Evolutionary conservation across 2,113 vertebrate species (phyloP).

Genomic region (Oreochromis tanganicae): DNA sequence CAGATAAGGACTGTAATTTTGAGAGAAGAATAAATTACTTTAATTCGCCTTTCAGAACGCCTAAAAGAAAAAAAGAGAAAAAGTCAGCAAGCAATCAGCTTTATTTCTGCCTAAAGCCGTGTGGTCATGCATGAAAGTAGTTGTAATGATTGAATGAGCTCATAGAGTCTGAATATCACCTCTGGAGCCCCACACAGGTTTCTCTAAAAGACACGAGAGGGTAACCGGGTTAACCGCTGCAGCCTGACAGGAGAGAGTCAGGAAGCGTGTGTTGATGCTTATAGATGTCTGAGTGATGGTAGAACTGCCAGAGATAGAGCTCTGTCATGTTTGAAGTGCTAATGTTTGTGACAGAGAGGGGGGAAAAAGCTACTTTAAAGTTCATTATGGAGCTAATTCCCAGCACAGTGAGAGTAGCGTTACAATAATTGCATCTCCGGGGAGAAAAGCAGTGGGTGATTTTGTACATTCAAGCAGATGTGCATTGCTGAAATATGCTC

Average conservation of each 20-base stretch:
- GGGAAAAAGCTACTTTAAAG: background rate
- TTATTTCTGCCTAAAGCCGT: background rate
- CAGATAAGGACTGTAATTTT: background rate
- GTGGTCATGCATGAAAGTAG: background rate
- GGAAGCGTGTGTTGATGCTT: background rate
- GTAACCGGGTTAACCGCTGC: background rate
- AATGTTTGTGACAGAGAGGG: background rate
- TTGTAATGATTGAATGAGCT: background rate
- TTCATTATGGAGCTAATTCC: background rate
- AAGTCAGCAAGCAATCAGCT: background rate
- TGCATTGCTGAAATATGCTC: background rate
- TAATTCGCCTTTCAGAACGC: background rate
- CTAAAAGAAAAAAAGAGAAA: background rate
- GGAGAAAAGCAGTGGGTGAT: background rate
- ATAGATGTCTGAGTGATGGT: background rate
- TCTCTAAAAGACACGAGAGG: background rate
- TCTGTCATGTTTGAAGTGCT: background rate
- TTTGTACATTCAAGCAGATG: background rate
- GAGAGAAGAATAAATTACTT: background rate
- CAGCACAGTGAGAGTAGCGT: background rate
- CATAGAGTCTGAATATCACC: background rate
- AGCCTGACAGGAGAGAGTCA: background rate
- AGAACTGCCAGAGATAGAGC: background rate
- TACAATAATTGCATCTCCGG: conserved; percentile 20
- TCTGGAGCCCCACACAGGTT: background rate